A percentile compares a stretch with the other conserved stretches of the same genome.
Conservation (phyloP, 2,113 vertebrate genomes). For the Solea senegalensis region DNA sequence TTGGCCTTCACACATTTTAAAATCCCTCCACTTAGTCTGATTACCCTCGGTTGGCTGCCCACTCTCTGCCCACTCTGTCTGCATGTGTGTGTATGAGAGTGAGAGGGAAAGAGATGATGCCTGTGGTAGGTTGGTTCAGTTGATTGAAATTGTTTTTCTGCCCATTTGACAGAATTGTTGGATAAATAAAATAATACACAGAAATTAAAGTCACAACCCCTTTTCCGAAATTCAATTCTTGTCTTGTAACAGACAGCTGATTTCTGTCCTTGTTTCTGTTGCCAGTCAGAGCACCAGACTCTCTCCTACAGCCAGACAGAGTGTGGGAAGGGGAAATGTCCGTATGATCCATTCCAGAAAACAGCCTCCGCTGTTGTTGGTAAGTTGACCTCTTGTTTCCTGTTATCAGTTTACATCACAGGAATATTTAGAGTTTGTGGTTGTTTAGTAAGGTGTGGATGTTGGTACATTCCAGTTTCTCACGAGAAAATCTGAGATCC, state of each 20-base stretch:
- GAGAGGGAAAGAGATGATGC: neutral
- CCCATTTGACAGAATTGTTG: neutral
- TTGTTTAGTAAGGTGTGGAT: neutral
- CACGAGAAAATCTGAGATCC: neutral
- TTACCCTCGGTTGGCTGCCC: constrained; percentile 39
- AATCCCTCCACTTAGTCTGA: constrained; percentile 55
- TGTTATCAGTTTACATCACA: neutral
- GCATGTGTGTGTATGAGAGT: constrained; percentile 11
- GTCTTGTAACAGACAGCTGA: constrained; percentile 2
- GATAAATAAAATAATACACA: neutral
- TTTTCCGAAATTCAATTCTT: neutral
- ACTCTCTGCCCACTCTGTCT: constrained; percentile 6
- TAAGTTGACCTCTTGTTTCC: constrained; percentile 40
- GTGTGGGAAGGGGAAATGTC: constrained; percentile 85
- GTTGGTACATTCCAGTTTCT: neutral
- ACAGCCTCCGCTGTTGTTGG: constrained; percentile 81
- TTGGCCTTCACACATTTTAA: constrained; percentile 67
- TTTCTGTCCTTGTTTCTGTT: constrained; percentile 30
- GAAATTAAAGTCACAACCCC: neutral
- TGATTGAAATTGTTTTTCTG: neutral
- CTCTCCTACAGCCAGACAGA: constrained; percentile 80
- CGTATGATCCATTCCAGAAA: constrained; percentile 83
- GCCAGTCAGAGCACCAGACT: constrained; percentile 77
- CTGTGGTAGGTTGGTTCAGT: neutral
- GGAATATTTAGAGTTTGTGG: neutral